Base-by-base conservation (phyloP, 2,888 invertebrate species). In the Thymelicus lineola region DNA sequence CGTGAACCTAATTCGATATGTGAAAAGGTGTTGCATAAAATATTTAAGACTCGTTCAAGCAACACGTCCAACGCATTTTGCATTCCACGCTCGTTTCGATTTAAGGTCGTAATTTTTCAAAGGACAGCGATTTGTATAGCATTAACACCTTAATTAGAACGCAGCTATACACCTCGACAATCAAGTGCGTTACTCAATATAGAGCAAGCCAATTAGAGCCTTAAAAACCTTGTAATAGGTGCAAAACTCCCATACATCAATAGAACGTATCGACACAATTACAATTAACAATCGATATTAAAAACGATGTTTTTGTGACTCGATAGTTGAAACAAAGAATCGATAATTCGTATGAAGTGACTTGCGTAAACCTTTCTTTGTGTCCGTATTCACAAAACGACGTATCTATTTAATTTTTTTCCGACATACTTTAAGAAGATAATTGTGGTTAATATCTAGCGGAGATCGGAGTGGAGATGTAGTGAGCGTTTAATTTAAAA, bases 291-390 rank as follows among this genome's bases (percentile, higher is more conserved):
- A 86, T 84, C 84, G 86, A 85, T 88, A 89, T 87, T 87, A 82
- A 87, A 89, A 87, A 86, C 82, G 75, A 79, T 88, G 86, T 88
- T 91, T 91, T 90, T 90, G 87, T 90, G 79, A 77, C 78, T 80
- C 82, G 80, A 85, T 82, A 79, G 77, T 86, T 90, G 89, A 92
- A 92, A 93, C 91, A 92, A 92, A 88, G 88, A 83, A 76, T 75
- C 81, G 77, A 82, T 92, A 90, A 92, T 93, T 91, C 91, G 92
- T 93, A 88, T 92, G 91, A 87, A 89, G 85, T 93, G 93, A 93
- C 93, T 93, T 91, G 92, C 92, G 82, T 83, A 89, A 87, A 85
- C 71, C 77, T 66, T 71, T 83, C 87, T 86, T 91, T 91, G 91
- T 90, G 82, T 83, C 78, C 80, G 80, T 85, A 85, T 88, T 89